Percentiles rank a stretch among this genome's conserved stretches.
These are phyloP conservation scores for Dufourea novaeangliae DNA, from an alignment of 1,140 invertebrate species.

Conservation along the genomic window DNA sequence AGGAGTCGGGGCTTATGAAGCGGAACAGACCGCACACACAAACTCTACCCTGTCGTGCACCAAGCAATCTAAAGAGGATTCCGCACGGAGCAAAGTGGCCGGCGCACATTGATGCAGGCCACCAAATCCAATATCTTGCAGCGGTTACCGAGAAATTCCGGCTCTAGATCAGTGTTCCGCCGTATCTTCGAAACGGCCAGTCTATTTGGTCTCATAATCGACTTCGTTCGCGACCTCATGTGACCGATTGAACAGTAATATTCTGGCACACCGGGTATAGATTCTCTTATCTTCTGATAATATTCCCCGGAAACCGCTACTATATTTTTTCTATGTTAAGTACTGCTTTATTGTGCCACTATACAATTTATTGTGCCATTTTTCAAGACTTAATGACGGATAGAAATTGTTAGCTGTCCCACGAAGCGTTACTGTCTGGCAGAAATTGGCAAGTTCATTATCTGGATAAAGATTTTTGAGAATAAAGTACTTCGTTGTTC, in stretches of 20 bases:
- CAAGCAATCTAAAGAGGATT: slow-evolving; percentile 40
- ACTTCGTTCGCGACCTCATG: not conserved
- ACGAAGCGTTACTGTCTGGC: no score
- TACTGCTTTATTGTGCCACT: no score
- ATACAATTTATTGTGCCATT: no score
- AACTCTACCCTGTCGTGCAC: not conserved
- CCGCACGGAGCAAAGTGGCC: slow-evolving; percentile 17
- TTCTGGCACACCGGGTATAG: not conserved
- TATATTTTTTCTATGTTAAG: no score
- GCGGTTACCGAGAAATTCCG: slow-evolving; percentile 36
- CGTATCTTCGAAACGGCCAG: not conserved
- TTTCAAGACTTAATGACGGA: no score
- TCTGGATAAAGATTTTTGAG: no score
- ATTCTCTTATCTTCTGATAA: not conserved
- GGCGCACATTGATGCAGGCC: slow-evolving; percentile 23
- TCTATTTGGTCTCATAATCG: slow-evolving; percentile 10
- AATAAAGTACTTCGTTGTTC: no score
- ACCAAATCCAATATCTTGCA: slow-evolving; percentile 45
- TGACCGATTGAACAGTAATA: not conserved
- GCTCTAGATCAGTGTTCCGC: slow-evolving; percentile 9
- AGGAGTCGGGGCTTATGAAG: slow-evolving; percentile 21
- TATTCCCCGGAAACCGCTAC: not conserved
- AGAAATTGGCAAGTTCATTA: no score
- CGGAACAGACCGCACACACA: not conserved
- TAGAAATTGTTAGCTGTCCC: no score